phyloP scores from a whole-genome alignment of 2,113 vertebrate species.

The Eurystomus gularis region DNA sequence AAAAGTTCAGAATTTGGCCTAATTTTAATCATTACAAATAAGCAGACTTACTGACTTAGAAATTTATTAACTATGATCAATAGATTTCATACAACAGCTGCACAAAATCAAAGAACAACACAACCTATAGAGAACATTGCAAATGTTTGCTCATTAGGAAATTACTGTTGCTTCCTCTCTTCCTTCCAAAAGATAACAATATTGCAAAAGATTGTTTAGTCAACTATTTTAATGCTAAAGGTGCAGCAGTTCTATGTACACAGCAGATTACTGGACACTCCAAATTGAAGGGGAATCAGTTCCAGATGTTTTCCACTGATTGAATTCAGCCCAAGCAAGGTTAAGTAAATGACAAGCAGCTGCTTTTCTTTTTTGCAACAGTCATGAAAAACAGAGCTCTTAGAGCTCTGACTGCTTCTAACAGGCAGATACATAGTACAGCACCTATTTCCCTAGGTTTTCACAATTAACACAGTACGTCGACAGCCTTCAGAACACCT shows the following conservation, averaged over 20 bases:
- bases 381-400: not conserved
- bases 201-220: constrained; percentile 20
- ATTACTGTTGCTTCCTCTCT: constrained; percentile 14
- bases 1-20: not conserved
- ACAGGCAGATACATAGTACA: not conserved
- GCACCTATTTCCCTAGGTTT: not conserved
- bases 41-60: not conserved
- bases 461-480: not conserved
- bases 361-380: not conserved
- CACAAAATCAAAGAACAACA: not conserved
- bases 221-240: not conserved
- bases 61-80: constrained; percentile 42
- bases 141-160: constrained; percentile 47
- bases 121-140: not conserved
- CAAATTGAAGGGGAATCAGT: constrained; percentile 24
- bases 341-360: constrained; percentile 54
- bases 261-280: constrained; percentile 12
- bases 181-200: constrained; percentile 28
- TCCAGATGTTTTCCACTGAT: constrained; percentile 51
- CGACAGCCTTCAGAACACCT: not conserved
- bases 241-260: not conserved
- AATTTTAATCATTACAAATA: not conserved
- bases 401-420: not conserved
- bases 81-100: constrained; percentile 30
- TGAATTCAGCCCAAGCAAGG: constrained; percentile 9